Evolutionary conservation across 1,140 invertebrate genomes (phyloP).

Genomic region (Scaptomyza montana): DNA sequence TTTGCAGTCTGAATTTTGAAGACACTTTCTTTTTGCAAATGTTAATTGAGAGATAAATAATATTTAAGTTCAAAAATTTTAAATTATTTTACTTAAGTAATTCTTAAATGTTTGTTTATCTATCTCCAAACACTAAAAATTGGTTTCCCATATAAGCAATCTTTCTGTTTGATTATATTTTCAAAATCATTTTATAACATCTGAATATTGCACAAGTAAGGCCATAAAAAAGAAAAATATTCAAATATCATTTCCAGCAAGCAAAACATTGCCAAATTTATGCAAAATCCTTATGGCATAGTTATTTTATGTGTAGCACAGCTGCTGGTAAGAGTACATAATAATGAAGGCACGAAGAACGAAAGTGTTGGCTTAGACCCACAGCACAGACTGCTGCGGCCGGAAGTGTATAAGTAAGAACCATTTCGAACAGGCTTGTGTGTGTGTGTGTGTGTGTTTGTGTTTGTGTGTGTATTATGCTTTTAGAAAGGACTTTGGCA

Average conservation of each 20-base stretch:
- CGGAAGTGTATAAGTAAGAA: constrained; percentile 58
- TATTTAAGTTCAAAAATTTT: not conserved
- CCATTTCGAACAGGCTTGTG: not conserved
- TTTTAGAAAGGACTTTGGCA: constrained; percentile 18
- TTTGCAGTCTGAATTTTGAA: constrained; percentile 18
- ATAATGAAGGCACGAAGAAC: constrained; percentile 29
- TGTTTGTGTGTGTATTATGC: constrained; percentile 5
- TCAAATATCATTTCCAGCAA: not conserved
- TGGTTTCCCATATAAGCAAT: not conserved
- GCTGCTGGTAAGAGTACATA: constrained; percentile 21
- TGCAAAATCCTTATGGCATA: not conserved
- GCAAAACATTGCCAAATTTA: not conserved
- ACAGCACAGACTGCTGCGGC: constrained; percentile 56
- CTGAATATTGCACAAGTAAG: not conserved
- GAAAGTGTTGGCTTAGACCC: constrained; percentile 55
- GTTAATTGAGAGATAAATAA: not conserved
- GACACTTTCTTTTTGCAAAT: constrained; percentile 13
- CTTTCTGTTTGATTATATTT: not conserved
- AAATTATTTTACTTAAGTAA: too few species aligned
- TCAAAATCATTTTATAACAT: not conserved
- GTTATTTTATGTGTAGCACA: constrained; percentile 4
- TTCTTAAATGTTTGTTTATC: not conserved
- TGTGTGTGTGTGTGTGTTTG: constrained; percentile 8
- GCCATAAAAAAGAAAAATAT: not conserved
- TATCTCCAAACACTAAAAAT: not conserved